Conservation (phyloP, 2,888 invertebrate species). For the Diadegma fenestrale region DNA sequence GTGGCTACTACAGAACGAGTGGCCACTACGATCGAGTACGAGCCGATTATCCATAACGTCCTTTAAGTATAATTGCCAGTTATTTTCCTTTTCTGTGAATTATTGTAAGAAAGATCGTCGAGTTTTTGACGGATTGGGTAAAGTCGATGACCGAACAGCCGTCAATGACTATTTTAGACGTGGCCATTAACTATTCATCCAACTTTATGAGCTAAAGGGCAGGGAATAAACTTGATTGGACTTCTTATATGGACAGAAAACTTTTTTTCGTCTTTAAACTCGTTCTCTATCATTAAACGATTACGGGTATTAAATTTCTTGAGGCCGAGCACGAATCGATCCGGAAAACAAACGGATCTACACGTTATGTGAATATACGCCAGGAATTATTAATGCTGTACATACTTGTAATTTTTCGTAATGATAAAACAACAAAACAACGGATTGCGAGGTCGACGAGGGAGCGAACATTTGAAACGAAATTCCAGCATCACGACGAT, state of each 20-base stretch:
- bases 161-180: not conserved
- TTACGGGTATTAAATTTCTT: not conserved
- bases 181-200: not conserved
- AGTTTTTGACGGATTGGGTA: not conserved
- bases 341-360: not conserved
- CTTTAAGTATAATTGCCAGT: slow-evolving; percentile 40
- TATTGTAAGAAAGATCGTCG: slow-evolving; percentile 32
- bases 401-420: not conserved
- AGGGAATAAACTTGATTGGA: slow-evolving; percentile 3
- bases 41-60: slow-evolving; percentile 24
- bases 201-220: not conserved
- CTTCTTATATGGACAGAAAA: not conserved
- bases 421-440: too few relatives aligned
- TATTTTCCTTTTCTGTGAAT: not conserved
- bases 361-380: not conserved
- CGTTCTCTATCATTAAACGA: not conserved
- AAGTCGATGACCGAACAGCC: slow-evolving; percentile 1
- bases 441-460: not conserved
- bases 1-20: slow-evolving; percentile 13
- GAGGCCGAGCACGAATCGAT: not conserved
- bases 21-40: not conserved
- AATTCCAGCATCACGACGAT: not conserved
- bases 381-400: not conserved
- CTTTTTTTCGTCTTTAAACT: not conserved
- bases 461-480: not conserved